Conservation (phyloP, 2,888 invertebrate genomes). For the Malthinus seriepunctatus region DNA sequence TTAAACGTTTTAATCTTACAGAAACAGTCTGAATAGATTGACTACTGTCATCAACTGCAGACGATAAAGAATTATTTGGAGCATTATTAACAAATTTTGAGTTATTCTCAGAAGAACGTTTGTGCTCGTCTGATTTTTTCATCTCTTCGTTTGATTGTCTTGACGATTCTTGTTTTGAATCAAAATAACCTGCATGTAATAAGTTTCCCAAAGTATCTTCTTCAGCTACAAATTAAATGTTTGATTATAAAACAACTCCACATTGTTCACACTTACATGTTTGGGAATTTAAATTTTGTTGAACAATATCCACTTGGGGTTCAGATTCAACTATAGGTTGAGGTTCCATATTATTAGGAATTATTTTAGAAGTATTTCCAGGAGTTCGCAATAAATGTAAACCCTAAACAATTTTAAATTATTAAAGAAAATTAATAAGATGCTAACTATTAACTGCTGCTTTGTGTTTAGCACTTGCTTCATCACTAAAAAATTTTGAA, state of each 20-base stretch:
- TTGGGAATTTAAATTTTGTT: slow-evolving; percentile 40
- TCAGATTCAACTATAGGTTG: slow-evolving; percentile 19
- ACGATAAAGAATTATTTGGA: slow-evolving; percentile 3
- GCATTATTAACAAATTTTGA: background rate
- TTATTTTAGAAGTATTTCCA: slow-evolving; percentile 30
- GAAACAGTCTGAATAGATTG: slow-evolving; percentile 36
- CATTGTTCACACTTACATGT: slow-evolving; percentile 22
- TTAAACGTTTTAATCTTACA: slow-evolving; percentile 40
- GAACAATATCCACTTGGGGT: slow-evolving; percentile 40
- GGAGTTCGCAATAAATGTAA: slow-evolving; percentile 43
- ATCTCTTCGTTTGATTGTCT: background rate
- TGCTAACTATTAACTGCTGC: slow-evolving; percentile 52
- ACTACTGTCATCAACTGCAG: slow-evolving; percentile 18
- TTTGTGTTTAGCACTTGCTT: slow-evolving; percentile 74
- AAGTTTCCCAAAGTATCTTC: slow-evolving; percentile 46
- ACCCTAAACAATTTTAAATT: slow-evolving; percentile 41
- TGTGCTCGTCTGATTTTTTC: too few relatives aligned
- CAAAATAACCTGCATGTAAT: slow-evolving; percentile 26
- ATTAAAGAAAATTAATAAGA: background rate
- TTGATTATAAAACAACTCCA: slow-evolving; percentile 1
- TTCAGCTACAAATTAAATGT: slow-evolving; percentile 23
- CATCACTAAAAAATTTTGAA: slow-evolving; percentile 39
- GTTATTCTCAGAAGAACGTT: background rate
- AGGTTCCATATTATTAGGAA: background rate
- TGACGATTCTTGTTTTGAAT: slow-evolving; percentile 12